These are phyloP conservation scores for Takifugu bimaculatus DNA, from an alignment of 2,113 vertebrate species.

Conservation along the genomic window DNA sequence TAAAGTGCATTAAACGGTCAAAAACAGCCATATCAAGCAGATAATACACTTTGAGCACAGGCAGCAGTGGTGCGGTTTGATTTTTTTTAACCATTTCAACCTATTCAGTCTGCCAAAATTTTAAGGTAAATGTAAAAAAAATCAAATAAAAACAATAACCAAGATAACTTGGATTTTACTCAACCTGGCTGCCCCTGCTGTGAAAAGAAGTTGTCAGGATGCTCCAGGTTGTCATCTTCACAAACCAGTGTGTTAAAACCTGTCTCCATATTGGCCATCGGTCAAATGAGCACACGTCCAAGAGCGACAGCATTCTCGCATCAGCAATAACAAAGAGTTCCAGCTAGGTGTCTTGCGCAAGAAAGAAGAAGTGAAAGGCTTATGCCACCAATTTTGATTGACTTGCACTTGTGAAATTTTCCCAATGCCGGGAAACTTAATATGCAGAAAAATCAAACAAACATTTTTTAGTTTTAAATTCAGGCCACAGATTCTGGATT, in stretches of 20 bases:
- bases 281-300: not conserved
- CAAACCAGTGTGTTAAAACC: not conserved
- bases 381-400: too few relatives aligned
- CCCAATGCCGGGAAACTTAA: too few relatives aligned
- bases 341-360: not conserved
- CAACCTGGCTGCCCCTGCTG: not conserved
- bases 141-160: too few relatives aligned
- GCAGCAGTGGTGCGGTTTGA: too few relatives aligned
- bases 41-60: too few relatives aligned
- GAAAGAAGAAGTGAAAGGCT: not conserved
- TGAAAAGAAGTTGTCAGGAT: not conserved
- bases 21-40: not conserved
- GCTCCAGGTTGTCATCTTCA: not conserved
- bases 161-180: not conserved
- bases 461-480: too few relatives aligned
- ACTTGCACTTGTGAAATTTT: not conserved
- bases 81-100: too few relatives aligned
- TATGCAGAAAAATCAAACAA: too few relatives aligned
- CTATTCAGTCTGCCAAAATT: too few relatives aligned
- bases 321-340: not conserved
- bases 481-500: not conserved
- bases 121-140: too few relatives aligned
- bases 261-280: not conserved
- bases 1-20: not conserved
- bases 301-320: too few relatives aligned